Base-by-base conservation (phyloP, 1,140 invertebrate genomes). In the Macrocentrus cingulum region DNA sequence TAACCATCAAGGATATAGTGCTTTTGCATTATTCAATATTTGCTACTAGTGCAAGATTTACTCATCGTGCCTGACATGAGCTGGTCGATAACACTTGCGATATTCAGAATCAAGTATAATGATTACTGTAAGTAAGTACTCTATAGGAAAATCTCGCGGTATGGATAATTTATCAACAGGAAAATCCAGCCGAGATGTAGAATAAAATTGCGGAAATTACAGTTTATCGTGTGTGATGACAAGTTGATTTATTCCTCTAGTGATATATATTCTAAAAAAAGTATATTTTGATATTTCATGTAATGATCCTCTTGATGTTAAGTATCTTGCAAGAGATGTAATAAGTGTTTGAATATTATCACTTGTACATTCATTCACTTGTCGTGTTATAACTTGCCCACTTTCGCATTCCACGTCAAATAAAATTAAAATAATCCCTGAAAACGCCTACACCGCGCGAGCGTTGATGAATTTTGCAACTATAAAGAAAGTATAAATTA, bases 21-120 rank as follows among this genome's bases (percentile, higher is more conserved):
- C 20, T 36, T 19, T 62, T 71, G 66, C 70, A 71, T 71, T 65
- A 71, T 71, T 71, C 69, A 70, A 66, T 71, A 61, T 69, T 70
- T 64, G 42, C n/a, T n/a, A n/a, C 37, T 51, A 23, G 49, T 64
- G 58, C 56, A 55, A 59, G 48, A 29, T 29, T 29, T 29, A 29
- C 25, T 29, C 4, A 4, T 5, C 25, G 25, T 29, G 25, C 4
- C 9, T 29, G 25, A 29, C 9, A 29, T n/a, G n/a, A n/a, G n/a
- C n/a, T n/a, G n/a, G n/a, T n/a, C n/a, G n/a, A 29, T 29, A 29
- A 29, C 9, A 9, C 25, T 29, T 9, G 25, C 25, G 9, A 5
- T 9, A 29, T 9, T 29, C 25, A 29, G 9, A 29, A 29, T 29
- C 4, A 29, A 29, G 4, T 29, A 5, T 29, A 29, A 5, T 9